phyloP scores from a whole-genome alignment of 2,888 invertebrate species.

The Xestoiulus laeticollis region DNA sequence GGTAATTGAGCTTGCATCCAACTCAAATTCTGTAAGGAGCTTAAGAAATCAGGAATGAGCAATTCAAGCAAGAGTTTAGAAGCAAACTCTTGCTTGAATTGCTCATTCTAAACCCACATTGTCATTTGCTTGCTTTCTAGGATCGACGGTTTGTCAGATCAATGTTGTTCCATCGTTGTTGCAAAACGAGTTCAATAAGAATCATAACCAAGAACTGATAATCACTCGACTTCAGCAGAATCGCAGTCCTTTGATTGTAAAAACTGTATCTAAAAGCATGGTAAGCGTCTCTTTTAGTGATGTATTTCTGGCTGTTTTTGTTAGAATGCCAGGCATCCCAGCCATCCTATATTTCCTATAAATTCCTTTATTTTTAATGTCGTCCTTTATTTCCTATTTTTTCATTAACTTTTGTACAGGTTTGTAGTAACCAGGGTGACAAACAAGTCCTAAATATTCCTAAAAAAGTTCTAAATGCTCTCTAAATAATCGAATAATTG shows the following conservation, averaged over 20 bases:
- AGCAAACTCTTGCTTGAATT: too few relatives aligned
- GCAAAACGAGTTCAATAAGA: background rate
- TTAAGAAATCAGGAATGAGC: too few relatives aligned
- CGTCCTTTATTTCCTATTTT: background rate
- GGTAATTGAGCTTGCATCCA: background rate
- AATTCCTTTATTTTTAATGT: too few relatives aligned
- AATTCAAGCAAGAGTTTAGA: too few relatives aligned
- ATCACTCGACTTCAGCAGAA: background rate
- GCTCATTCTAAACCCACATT: too few relatives aligned
- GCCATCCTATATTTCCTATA: too few relatives aligned
- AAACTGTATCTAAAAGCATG: background rate
- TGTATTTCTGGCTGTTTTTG: background rate
- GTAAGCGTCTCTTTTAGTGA: background rate
- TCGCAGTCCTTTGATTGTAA: slow-evolving; percentile 23
- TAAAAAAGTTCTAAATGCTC: too few relatives aligned
- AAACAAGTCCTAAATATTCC: too few relatives aligned
- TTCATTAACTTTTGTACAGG: too few relatives aligned
- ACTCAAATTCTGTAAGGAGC: background rate
- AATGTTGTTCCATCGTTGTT: slow-evolving; percentile 25
- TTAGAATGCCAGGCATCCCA: too few relatives aligned
- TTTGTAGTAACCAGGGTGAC: too few relatives aligned
- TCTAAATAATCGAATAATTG: too few relatives aligned
- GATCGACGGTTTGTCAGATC: slow-evolving; percentile 50
- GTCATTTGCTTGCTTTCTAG: background rate
- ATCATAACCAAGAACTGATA: slow-evolving; percentile 47